Percentiles rank a stretch among this genome's conserved stretches.
These are phyloP conservation scores for Bradysia coprophila DNA, from an alignment of 1,140 invertebrate species.

Conservation along the genomic window DNA sequence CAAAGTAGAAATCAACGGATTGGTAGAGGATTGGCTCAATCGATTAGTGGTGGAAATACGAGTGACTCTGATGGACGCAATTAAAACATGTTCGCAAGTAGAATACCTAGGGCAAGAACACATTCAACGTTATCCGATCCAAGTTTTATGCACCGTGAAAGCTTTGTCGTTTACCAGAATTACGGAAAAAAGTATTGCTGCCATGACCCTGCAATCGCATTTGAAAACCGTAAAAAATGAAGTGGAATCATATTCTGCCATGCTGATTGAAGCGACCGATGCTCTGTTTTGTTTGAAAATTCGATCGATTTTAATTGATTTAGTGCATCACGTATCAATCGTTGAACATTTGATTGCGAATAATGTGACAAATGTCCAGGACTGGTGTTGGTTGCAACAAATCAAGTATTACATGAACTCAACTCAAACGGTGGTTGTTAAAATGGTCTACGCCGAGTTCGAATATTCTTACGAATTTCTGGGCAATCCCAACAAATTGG, in stretches of 20 bases:
- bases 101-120: slow-evolving; percentile 28
- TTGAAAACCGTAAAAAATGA: slow-evolving; percentile 22
- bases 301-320: slow-evolving; percentile 71
- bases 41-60: slow-evolving; percentile 66
- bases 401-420: slow-evolving; percentile 45
- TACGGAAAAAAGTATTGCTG: slow-evolving; percentile 60
- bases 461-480: slow-evolving; percentile 96
- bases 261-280: slow-evolving; percentile 13
- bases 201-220: slow-evolving; percentile 34
- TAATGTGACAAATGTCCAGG: slow-evolving; percentile 37
- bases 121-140: slow-evolving; percentile 55
- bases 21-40: slow-evolving; percentile 83
- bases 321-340: slow-evolving; percentile 76
- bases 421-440: slow-evolving; percentile 36
- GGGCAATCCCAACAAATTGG: slow-evolving; percentile 77
- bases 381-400: slow-evolving; percentile 94
- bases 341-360: slow-evolving; percentile 54
- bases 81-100: slow-evolving; percentile 46
- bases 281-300: slow-evolving; percentile 30
- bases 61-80: slow-evolving; percentile 44
- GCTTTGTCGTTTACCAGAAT: slow-evolving; percentile 63
- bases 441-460: slow-evolving; percentile 81
- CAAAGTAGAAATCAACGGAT: slow-evolving; percentile 52
- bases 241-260: slow-evolving; percentile 14
- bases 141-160: slow-evolving; percentile 55